Base-by-base conservation (phyloP, 2,888 invertebrate genomes). In the Eugnorisma glareosa region DNA sequence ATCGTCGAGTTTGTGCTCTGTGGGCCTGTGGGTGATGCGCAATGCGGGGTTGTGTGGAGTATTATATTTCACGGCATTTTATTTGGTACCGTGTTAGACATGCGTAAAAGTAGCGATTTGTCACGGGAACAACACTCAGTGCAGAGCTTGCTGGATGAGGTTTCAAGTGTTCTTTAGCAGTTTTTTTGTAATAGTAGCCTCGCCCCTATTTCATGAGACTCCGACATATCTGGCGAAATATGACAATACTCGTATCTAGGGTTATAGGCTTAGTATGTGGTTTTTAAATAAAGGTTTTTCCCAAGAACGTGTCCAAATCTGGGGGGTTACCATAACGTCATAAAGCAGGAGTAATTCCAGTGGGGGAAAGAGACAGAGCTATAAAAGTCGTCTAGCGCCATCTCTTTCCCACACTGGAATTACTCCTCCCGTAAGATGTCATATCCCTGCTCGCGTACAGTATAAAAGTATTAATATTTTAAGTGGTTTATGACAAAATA, bases 61-160 rank as follows among this genome's bases (percentile, higher is more conserved):
- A 66, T 67, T 71, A 69, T 57, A 80, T 69, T 35, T 51, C 45
- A 67, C 43, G 24, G 31, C 24, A 48, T 67, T 77, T 77, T 83
- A 81, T 81, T 83, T 57, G 69, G 68, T 67, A 57, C 69, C 21
- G 37, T 67, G 67, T 83, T 43, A 57, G 3, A 64, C 15, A 28
- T 31, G 45, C 24, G 57, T 63, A n/a, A 48, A 78, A 35, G 43
- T 21, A 13, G 21, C 45, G 21, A 79, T 75, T 67, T 67, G 81
- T 81, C 35, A 59, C 11, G 2, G 3, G 43, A 21, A 35, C 35
- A 51, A 45, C 48, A 51, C n/a, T 63, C 43, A 57, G 31, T 40
- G n/a, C 7, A 4, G 21, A 37, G 10, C 1, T 73, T 48, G n/a
- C 31, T 45, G 24, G 2, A 8, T 79, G 18, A 35, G 54, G 11